Conservation (phyloP, 2,797 vertebrate genomes). For the Rousettus madagascariensis region DNA sequence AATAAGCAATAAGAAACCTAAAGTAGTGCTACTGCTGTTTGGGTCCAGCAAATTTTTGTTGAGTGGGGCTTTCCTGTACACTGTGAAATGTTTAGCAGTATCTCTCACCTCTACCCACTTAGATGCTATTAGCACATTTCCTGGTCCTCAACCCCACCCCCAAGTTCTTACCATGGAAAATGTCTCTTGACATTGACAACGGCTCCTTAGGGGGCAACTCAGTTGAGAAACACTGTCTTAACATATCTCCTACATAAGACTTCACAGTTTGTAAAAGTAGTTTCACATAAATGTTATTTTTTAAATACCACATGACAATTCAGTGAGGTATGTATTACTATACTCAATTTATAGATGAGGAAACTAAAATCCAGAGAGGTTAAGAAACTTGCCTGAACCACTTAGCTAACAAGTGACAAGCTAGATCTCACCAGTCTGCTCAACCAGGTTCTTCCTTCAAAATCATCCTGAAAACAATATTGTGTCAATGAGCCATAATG, state of each 20-base stretch:
- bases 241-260: neutral
- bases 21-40: neutral
- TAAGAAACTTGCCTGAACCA: neutral
- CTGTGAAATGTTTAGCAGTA: neutral
- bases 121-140: neutral
- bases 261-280: neutral
- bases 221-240: neutral
- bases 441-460: neutral
- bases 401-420: neutral
- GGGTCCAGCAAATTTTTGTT: neutral
- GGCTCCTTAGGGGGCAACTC: neutral
- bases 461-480: neutral
- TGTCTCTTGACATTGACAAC: neutral
- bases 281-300: neutral
- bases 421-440: neutral
- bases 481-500: neutral
- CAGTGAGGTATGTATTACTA: neutral
- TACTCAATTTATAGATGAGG: neutral
- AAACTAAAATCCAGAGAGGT: neutral
- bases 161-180: neutral
- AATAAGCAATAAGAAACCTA: neutral
- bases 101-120: neutral
- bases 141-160: neutral
- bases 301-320: neutral
- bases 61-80: fast-evolving